Base-by-base conservation (phyloP, 2,113 vertebrate genomes). In the Lampris incognitus region DNA sequence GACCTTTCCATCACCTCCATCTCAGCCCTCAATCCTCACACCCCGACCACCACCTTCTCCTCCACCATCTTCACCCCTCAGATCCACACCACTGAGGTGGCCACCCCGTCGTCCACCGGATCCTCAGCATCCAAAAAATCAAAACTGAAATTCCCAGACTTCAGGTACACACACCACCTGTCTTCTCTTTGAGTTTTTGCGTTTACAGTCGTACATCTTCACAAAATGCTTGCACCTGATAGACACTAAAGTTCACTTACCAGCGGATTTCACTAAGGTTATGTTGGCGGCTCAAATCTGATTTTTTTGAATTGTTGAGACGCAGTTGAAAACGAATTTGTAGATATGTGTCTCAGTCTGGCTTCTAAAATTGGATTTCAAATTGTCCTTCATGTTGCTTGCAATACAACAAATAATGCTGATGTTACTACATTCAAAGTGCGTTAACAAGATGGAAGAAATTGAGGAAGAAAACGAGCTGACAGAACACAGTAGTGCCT, bases 121-220 rank as follows among this genome's bases (percentile, higher is more conserved):
- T 93, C 90, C 81, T 89, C 94, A 0, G 40, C 84, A 0, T 86
- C 92, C 67, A 94, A 93, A 51, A 96, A 95, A 71, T 94, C 95
- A 37, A 97, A 94, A 89, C 95, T 90, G 83, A 94, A 94, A 90
- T 97, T 97, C 89, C 96, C 96, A 11, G 94, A 97, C 91, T 96
- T 97, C 88, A 96, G 96, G 96, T 97, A 84, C 44, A 10, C 0
- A 0, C 0, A 11, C 10, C 72, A 5, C 36, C 1, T 51, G 42
- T 51, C 3, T 72, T 62, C 3, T 37, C 5, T 24, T 41, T 54
- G 1, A 38, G 24, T n/a, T 44, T 39, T 24, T 57, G 5, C 24
- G 40, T 24, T 66, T 6, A 24, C 8, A 36, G 37, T 54, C 3
- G 62, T 3, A 68, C 8, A 9, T 10, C 4, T 46, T 49, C n/a